Evolutionary conservation across 2,888 invertebrate species (phyloP), one percentile per base, ranked within the genome.

Genomic region (Lasioglossum morio): DNA sequence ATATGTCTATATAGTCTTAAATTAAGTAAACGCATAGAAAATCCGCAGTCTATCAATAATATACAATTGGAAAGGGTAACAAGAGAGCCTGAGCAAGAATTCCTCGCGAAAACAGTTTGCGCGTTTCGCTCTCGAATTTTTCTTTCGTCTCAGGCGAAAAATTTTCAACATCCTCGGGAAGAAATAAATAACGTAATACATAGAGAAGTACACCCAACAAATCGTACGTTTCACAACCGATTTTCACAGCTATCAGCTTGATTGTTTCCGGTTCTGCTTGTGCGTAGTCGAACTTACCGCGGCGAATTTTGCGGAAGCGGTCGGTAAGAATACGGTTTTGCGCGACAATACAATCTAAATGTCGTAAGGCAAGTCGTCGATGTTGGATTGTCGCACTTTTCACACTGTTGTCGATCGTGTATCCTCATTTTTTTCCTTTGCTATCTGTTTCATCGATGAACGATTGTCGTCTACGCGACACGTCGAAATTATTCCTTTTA

Each of bases 291-390:
- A 63, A 63, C 27, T 27, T 14, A 16, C 14, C 27, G 27, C 14
- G 30, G 4, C 27, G 0, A 27, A 63, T 12, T 27, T 63, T n/a
- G 53, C 14, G 34, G 23, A 10, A 30, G 23, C 8, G n/a, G 12
- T n/a, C 57, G 57, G n/a, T 57, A n/a, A n/a, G 57, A n/a, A 40
- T 34, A 48, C 40, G 53, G 73, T 74, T 82, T 72, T 34, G n/a
- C 34, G 76, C 72, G 77, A 84, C 63, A 72, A 19, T 30, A 73
- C 48, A 72, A 60, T n/a, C n/a, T 57, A 66, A 30, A 66, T 16
- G 14, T 79, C 48, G 76, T 76, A 82, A 87, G 82, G 81, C 84
- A 84, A 84, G 23, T 84, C 19, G 72, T 87, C 81, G 79, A 81
- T 85, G 78, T 80, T 40, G 34, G 82, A 85, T 88, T 88, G 77